phyloP scores from a whole-genome alignment of 92 coral and sea anemone genomes.

The Porites rus region DNA sequence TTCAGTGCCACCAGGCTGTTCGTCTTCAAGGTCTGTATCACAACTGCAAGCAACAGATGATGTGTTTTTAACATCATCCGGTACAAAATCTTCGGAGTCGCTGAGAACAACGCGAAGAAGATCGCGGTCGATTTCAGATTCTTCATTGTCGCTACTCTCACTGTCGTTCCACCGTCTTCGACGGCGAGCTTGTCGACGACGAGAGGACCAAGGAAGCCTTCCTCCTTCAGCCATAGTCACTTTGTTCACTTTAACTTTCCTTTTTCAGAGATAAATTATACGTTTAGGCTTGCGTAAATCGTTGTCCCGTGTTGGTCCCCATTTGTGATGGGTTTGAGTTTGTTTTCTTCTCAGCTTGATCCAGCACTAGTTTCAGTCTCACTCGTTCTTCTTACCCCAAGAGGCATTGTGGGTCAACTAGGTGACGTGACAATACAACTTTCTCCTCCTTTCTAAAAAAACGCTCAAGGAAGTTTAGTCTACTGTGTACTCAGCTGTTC shows the following conservation, averaged over 20 bases:
- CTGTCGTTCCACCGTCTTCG: conserved; percentile 14
- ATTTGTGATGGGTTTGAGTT: too few species aligned
- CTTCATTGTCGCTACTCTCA: conserved; percentile 30
- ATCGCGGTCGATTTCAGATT: conserved; percentile 12
- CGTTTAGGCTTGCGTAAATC: not conserved
- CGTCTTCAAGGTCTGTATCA: conserved; percentile 30
- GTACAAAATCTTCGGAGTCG: conserved; percentile 49
- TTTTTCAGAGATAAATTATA: not conserved
- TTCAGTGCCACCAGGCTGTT: not conserved
- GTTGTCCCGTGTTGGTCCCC: not conserved
- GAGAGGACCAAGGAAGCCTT: conserved; percentile 43
- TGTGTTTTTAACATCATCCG: conserved; percentile 40
- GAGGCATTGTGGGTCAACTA: too few species aligned
- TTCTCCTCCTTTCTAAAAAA: too few species aligned
- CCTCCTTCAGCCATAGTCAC: conserved; percentile 50
- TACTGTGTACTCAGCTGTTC: too few species aligned
- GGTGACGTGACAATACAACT: too few species aligned
- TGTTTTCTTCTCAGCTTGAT: too few species aligned
- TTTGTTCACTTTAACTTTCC: not conserved
- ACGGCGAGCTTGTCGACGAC: conserved; percentile 39
- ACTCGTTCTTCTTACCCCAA: too few species aligned
- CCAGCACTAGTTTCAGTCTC: too few species aligned
- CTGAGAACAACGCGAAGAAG: conserved; percentile 41
- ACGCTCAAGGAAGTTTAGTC: too few species aligned
- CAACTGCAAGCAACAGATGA: conserved; percentile 43